Conservation (phyloP, 1,140 invertebrate species). For the Paralvinella palmiformis region DNA sequence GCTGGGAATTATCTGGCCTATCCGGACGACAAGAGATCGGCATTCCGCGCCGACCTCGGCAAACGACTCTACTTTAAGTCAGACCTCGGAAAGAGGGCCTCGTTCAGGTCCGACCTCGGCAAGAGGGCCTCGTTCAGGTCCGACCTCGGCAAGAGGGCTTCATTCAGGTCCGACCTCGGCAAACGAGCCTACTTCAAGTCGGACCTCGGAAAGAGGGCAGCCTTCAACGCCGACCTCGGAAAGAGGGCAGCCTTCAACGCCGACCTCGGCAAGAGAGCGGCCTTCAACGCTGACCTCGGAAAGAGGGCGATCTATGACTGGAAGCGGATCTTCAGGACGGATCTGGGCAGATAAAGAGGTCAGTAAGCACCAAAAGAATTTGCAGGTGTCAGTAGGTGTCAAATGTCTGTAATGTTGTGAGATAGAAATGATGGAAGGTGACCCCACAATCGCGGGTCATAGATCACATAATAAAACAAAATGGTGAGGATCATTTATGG, state of each 20-base stretch:
- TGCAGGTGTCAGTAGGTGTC: too few relatives aligned
- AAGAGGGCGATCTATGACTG: too few relatives aligned
- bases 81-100: not conserved
- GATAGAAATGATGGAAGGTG: too few relatives aligned
- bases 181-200: not conserved
- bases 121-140: not conserved
- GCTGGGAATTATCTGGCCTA: too few relatives aligned
- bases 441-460: too few relatives aligned
- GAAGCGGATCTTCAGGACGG: too few relatives aligned
- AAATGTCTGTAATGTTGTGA: too few relatives aligned
- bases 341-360: too few relatives aligned
- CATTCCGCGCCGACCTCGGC: not conserved
- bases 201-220: not conserved
- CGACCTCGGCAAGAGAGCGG: not conserved
- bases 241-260: not conserved
- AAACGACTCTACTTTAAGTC: not conserved
- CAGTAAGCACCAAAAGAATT: too few relatives aligned
- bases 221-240: not conserved
- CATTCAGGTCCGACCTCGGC: not conserved
- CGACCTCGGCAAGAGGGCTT: not conserved
- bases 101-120: not conserved
- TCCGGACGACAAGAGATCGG: slow-evolving; percentile 1
- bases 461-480: too few relatives aligned
- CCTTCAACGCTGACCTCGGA: too few relatives aligned
- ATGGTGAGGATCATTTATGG: too few relatives aligned